Percentiles rank a stretch among this genome's conserved stretches.
Conservation (phyloP, 1,140 invertebrate genomes). For the Ostrea edulis region DNA sequence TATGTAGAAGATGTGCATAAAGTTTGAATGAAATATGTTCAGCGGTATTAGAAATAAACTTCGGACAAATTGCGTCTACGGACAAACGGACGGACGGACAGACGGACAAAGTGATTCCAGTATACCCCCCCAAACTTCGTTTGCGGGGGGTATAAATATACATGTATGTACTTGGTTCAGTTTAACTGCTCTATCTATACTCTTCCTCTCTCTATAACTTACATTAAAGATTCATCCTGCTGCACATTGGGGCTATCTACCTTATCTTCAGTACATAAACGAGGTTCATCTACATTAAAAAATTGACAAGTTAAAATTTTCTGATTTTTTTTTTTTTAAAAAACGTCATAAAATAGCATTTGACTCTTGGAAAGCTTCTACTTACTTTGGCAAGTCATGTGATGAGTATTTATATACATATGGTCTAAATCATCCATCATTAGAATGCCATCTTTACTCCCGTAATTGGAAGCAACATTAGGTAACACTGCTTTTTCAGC, state of each 20-base stretch:
- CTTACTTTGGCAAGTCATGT: not conserved
- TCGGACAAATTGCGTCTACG: too few species aligned
- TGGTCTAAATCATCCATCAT: not conserved
- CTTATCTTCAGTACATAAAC: not conserved
- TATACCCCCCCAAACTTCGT: too few species aligned
- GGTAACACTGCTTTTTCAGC: not conserved
- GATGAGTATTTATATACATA: not conserved
- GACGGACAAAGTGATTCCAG: too few species aligned
- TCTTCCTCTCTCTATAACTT: not conserved
- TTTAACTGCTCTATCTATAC: too few species aligned
- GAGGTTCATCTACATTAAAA: not conserved
- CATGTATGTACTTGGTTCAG: too few species aligned
- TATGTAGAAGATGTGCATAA: too few species aligned
- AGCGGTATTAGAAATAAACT: too few species aligned
- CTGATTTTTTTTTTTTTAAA: not conserved
- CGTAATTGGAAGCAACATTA: not conserved
- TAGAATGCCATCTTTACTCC: not conserved
- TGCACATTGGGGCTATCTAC: not conserved
- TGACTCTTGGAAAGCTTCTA: not conserved
- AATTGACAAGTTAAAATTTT: not conserved
- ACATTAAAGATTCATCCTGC: not conserved
- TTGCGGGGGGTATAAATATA: too few species aligned
- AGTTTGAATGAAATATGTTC: too few species aligned
- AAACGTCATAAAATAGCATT: not conserved
- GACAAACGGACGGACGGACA: too few species aligned